Evolutionary conservation across 2,888 invertebrate species (phyloP).

Genomic region (Tribolium freemani): DNA sequence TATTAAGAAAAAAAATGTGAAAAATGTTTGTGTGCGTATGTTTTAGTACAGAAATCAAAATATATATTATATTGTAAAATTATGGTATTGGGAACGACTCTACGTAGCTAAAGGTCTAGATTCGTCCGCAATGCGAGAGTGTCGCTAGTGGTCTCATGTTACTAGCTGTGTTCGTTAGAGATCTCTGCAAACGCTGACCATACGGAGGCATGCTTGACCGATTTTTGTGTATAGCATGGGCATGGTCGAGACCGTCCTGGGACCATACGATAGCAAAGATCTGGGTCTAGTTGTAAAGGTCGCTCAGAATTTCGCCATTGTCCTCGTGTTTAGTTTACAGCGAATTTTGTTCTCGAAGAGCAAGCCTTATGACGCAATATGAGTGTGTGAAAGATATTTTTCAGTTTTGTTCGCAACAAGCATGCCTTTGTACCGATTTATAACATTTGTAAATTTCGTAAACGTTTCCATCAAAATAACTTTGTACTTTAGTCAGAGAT

Average conservation of each 20-base stretch:
- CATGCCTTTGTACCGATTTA: slow-evolving; percentile 37
- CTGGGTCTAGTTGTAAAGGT: neutral
- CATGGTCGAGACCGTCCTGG: slow-evolving; percentile 25
- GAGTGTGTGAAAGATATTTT: slow-evolving; percentile 28
- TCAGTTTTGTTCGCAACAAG: slow-evolving; percentile 16
- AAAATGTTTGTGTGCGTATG: slow-evolving; percentile 67
- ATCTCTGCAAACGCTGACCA: slow-evolving; percentile 61
- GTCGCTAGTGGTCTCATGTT: slow-evolving; percentile 67
- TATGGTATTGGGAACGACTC: slow-evolving; percentile 65
- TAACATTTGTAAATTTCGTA: slow-evolving; percentile 44
- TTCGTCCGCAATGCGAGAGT: slow-evolving; percentile 65
- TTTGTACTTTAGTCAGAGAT: slow-evolving; percentile 47
- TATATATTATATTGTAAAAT: slow-evolving; percentile 58
- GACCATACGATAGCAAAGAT: slow-evolving; percentile 10
- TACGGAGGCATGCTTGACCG: slow-evolving; percentile 50
- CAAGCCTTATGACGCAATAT: slow-evolving; percentile 62
- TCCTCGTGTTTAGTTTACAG: slow-evolving; percentile 6
- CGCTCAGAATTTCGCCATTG: slow-evolving; percentile 29
- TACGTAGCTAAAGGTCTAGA: slow-evolving; percentile 64
- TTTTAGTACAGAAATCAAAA: slow-evolving; percentile 69
- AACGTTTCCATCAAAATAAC: slow-evolving; percentile 61
- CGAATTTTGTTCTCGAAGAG: slow-evolving; percentile 34
- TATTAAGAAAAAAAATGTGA: slow-evolving; percentile 62
- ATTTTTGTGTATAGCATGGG: neutral
- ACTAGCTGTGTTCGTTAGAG: slow-evolving; percentile 68